Percentiles rank a stretch among this genome's conserved stretches.
phyloP scores from a whole-genome alignment of 2,797 vertebrate genomes.

The Linurgus olivaceus region DNA sequence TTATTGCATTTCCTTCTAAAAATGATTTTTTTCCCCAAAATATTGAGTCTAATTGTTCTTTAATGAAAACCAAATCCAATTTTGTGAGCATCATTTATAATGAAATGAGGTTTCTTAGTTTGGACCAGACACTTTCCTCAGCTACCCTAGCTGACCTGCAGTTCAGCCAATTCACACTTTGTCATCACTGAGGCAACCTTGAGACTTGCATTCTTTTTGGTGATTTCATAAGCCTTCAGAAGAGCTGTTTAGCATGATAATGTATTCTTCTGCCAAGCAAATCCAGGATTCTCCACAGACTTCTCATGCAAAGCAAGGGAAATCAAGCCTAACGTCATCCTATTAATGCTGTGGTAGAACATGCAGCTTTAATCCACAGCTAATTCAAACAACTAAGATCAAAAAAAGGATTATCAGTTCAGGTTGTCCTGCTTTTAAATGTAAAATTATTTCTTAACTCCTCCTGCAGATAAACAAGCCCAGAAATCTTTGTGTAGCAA shows the following conservation, averaged over 20 bases:
- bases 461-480: neutral
- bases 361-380: neutral
- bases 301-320: neutral
- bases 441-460: neutral
- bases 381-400: conserved; percentile 9
- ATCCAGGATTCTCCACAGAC: neutral
- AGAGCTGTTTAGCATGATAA: neutral
- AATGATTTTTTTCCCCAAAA: fast-evolving
- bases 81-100: neutral
- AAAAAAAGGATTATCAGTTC: neutral
- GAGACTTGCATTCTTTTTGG: neutral
- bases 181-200: neutral
- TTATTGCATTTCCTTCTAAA: neutral
- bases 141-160: neutral
- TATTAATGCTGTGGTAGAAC: neutral
- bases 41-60: neutral
- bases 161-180: neutral
- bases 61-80: neutral
- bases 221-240: neutral
- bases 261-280: neutral
- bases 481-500: neutral
- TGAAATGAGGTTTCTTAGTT: neutral
- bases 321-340: neutral
- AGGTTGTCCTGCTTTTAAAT: neutral
- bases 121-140: neutral